Evolutionary conservation across 2,113 vertebrate species (phyloP).

Genomic region (Chloropsis hardwickii): DNA sequence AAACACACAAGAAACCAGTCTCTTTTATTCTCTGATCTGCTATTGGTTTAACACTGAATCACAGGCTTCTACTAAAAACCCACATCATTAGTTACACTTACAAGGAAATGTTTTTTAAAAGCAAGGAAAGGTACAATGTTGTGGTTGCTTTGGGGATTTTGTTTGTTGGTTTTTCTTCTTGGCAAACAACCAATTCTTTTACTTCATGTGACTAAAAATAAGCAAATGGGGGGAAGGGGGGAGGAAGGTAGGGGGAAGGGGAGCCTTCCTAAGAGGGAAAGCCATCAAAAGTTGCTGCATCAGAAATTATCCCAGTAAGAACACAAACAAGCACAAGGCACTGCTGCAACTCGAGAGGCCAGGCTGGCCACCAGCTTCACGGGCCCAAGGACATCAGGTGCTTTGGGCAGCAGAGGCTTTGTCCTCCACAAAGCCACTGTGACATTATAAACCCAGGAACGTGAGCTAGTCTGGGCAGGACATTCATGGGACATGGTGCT

Average conservation of each 20-base stretch:
- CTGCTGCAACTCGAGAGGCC: background rate
- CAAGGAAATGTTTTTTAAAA: background rate
- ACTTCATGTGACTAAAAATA: constrained; percentile 24
- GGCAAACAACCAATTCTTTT: constrained; percentile 6
- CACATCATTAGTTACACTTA: background rate
- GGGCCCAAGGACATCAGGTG: background rate
- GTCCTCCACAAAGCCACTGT: background rate
- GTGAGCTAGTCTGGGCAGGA: fast-evolving
- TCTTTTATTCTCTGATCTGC: background rate
- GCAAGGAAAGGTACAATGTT: background rate
- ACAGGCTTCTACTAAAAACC: background rate
- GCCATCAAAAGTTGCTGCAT: background rate
- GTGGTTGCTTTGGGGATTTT: background rate
- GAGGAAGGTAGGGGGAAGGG: background rate
- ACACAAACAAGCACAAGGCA: background rate
- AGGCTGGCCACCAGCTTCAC: background rate
- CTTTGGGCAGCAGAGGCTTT: background rate
- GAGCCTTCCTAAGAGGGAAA: background rate
- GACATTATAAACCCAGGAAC: fast-evolving
- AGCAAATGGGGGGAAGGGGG: background rate
- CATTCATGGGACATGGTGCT: fast-evolving
- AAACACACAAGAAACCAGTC: background rate
- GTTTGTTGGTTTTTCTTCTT: background rate
- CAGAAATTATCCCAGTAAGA: background rate
- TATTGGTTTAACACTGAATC: background rate